Evolutionary conservation across 2,113 vertebrate species (phyloP).

Genomic region (Mesoclemmys tuberculata): DNA sequence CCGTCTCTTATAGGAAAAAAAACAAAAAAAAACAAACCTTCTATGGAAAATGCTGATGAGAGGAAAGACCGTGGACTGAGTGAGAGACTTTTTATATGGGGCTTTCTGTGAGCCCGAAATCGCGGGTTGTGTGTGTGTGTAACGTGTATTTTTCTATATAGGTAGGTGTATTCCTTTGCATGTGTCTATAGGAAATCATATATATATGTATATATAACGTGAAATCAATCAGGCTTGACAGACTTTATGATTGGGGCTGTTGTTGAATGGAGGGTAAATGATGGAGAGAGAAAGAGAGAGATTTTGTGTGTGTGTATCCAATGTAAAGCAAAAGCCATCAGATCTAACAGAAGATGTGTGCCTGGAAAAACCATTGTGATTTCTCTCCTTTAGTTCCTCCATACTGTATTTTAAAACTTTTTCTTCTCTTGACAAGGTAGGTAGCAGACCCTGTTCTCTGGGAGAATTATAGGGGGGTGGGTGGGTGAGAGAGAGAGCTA

Average conservation of each 20-base stretch:
- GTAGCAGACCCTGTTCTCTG: neutral
- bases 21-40: no score
- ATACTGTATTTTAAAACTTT: slow-evolving; percentile 60
- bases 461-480: neutral
- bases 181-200: neutral
- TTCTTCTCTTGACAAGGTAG: neutral
- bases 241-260: neutral
- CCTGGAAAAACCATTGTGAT: neutral
- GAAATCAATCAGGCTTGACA: neutral
- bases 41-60: neutral
- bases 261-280: neutral
- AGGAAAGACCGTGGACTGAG: neutral
- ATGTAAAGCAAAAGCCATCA: neutral
- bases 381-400: neutral
- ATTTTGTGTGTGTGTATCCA: neutral
- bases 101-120: neutral
- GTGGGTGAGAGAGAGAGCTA: no score
- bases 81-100: neutral
- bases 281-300: no score
- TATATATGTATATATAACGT: neutral
- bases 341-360: neutral
- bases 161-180: neutral
- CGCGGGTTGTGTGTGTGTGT: no score
- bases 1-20: neutral
- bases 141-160: neutral